Evolutionary conservation across 2,797 vertebrate species (phyloP).

Genomic region (Tapirus indicus): DNA sequence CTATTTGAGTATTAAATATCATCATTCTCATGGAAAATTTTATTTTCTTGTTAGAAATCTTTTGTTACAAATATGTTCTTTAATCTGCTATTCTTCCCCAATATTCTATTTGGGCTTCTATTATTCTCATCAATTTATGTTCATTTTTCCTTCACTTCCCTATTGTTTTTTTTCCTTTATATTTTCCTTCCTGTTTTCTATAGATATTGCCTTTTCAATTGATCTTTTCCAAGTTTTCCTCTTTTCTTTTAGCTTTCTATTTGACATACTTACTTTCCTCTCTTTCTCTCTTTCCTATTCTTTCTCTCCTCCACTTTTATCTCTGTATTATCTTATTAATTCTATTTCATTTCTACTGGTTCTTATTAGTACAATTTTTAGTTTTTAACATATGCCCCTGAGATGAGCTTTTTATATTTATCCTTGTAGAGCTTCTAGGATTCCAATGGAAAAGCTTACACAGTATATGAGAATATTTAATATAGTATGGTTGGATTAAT

Average conservation of each 20-base stretch:
- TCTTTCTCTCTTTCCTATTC: conserved; percentile 9
- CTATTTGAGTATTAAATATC: not conserved
- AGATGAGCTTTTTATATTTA: conserved; percentile 74
- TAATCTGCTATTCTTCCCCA: not conserved
- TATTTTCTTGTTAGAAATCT: not conserved
- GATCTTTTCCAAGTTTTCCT: not conserved
- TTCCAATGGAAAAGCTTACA: conserved; percentile 68
- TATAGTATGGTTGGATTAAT: not conserved
- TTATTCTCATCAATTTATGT: not conserved
- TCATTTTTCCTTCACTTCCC: not conserved
- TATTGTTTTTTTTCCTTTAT: not conserved
- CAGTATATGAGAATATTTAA: conserved; percentile 36
- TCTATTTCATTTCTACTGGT: not conserved
- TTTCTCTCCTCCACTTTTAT: conserved; percentile 65
- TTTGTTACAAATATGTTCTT: not conserved
- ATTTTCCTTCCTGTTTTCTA: not conserved
- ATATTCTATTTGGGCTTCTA: not conserved
- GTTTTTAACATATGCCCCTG: conserved; percentile 62
- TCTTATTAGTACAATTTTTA: conserved; percentile 58
- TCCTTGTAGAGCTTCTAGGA: conserved; percentile 52
- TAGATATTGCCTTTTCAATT: not conserved
- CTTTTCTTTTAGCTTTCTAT: not conserved
- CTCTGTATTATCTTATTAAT: conserved; percentile 41
- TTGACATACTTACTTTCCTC: not conserved
- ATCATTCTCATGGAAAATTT: not conserved